Base-by-base conservation (phyloP, 92 coral and sea anemone genomes). In the Metridium senile region DNA sequence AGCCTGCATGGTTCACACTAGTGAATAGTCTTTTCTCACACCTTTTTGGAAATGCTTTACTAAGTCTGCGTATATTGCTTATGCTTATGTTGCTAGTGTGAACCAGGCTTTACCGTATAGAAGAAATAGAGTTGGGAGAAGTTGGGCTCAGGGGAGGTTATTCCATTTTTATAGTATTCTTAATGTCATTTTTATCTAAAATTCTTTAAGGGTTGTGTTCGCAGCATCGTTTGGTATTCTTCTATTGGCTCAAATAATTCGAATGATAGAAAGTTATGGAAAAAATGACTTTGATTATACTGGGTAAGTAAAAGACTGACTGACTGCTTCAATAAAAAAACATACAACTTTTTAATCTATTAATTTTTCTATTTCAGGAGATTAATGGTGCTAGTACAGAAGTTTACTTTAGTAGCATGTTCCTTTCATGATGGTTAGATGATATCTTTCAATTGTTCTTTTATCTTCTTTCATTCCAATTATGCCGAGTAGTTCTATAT, bases 391-490 rank as follows among this genome's bases (percentile, higher is more conserved):
- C 63, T 90, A 45, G 89, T 89, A 16, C 96, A 87, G 74, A 90
- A 85, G 74, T 69, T 88, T 9, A 88, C 92, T 9, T 93, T 87
- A 35, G 87, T 93, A 29, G 98, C 93, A 58, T 93, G 82, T 79
- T 87, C 87, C 34, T 25, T 93, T 56, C 96, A 93, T 56, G 98
- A 93, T 87, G 98, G 98, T 93, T 66, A 77, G 91, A n/a, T n/a
- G n/a, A n/a, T n/a, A n/a, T n/a, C n/a, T n/a, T n/a, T n/a, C n/a
- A n/a, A n/a, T n/a, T n/a, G n/a, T n/a, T n/a, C n/a, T n/a, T n/a
- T n/a, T n/a, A n/a, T n/a, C n/a, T n/a, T n/a, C n/a, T n/a, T n/a
- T n/a, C n/a, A n/a, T n/a, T n/a, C n/a, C n/a, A n/a, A n/a, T n/a
- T n/a, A n/a, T n/a, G n/a, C n/a, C n/a, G n/a, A n/a, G n/a, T n/a